Base-by-base conservation (phyloP, 2,888 invertebrate genomes). In the Lapara coniferarum region DNA sequence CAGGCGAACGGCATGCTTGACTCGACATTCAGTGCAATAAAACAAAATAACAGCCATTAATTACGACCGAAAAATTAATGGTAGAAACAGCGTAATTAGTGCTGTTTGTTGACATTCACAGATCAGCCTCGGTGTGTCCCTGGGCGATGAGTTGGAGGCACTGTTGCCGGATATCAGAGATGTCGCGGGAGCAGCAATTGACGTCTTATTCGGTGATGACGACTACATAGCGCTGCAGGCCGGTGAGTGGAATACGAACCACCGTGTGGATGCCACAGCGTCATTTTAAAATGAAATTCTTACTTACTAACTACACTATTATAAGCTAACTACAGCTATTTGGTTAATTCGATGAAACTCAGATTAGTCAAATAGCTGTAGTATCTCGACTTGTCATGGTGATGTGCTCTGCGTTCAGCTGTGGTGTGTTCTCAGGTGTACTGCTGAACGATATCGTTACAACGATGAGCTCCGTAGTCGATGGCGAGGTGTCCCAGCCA, bases 391-490 rank as follows among this genome's bases (percentile, higher is more conserved):
- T 10, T 12, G 8, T 12, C 5, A 53, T n/a, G 1, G 37, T 8
- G 44, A 10, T 30, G 6, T 0, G 10, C 12, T 5, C 5, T 10
- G 51, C 14, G 4, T 37, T 14, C 6, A 19, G 13, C 12, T 19
- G 4, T 44, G n/a, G 10, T 8, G 19, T 12, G 14, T n/a, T n/a
- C 46, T 13, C 76, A 84, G 84, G 84, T 67, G 75, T 76, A 0
- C 74, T 84, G 0, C 74, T 84, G 7, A 77, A 81, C 13, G 78
- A 81, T 30, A 82, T 83, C 74, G 76, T 78, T 69, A 73, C 63
- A 0, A 70, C 74, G 63, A 71, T 78, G 1, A 69, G 66, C 3
- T 68, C 59, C 7, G 63, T 73, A 16, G 75, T 77, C 0, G 66
- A 72, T 2, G 82, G 81, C 3, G 72, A 72, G 0, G 73, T 75